Conservation (phyloP, 2,113 vertebrate species). For the Microcebus lehilahytsara region DNA sequence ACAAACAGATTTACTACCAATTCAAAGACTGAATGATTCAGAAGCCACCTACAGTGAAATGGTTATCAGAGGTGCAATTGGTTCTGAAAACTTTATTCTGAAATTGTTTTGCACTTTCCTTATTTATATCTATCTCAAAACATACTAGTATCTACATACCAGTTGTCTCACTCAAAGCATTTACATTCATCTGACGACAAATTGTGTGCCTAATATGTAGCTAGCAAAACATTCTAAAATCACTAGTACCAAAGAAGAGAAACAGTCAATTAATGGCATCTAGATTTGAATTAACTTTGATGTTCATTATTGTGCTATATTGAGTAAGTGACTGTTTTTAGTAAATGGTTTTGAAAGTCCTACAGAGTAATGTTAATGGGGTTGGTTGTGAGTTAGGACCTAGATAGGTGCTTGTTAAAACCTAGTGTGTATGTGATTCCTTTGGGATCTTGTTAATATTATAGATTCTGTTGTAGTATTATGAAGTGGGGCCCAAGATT, state of each 20-base stretch:
- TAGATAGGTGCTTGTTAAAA: background rate
- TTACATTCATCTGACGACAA: background rate
- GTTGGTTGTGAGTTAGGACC: background rate
- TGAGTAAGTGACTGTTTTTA: background rate
- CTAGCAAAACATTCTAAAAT: background rate
- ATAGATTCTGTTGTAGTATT: background rate
- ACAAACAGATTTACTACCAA: background rate
- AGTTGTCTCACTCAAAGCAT: background rate
- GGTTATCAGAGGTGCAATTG: background rate
- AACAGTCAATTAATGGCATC: background rate
- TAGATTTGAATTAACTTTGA: background rate
- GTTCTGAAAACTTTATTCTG: slow-evolving; percentile 2
- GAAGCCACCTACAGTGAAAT: background rate
- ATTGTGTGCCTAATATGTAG: background rate
- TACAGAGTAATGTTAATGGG: background rate
- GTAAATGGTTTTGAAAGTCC: background rate
- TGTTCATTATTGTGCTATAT: background rate
- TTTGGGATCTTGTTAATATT: background rate
- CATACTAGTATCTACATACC: background rate
- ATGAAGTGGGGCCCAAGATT: background rate
- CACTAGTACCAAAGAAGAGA: background rate
- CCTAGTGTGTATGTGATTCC: background rate
- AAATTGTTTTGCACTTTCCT: background rate
- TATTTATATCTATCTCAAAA: background rate
- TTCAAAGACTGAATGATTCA: background rate